Evolutionary conservation across 2,888 invertebrate species (phyloP).

Genomic region (Chymomyza caudatula): DNA sequence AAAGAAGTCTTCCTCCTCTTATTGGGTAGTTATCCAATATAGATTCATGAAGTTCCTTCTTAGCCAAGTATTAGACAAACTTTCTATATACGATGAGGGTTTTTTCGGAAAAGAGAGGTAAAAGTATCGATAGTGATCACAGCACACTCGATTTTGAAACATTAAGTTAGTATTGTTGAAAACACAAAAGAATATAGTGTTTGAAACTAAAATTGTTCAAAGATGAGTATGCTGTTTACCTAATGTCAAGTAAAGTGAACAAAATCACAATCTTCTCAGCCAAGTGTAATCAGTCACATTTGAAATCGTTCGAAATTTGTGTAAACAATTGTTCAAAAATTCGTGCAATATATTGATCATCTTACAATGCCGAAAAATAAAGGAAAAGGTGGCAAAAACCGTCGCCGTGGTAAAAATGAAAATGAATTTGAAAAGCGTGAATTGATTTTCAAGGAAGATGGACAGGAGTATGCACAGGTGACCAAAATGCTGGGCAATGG

Average conservation of each 20-base stretch:
- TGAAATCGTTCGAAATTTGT: background rate
- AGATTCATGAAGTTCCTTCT: no score
- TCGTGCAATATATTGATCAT: background rate
- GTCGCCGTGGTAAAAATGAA: slow-evolving; percentile 99
- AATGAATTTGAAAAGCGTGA: slow-evolving; percentile 99
- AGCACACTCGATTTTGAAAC: no score
- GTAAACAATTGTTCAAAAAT: background rate
- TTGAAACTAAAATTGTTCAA: no score
- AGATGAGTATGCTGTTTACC: no score
- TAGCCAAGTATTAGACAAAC: no score
- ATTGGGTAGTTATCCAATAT: no score
- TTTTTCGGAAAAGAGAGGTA: no score
- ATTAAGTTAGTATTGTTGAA: no score
- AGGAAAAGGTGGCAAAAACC: slow-evolving; percentile 99
- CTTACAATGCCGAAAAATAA: slow-evolving; percentile 81
- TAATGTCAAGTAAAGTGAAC: background rate
- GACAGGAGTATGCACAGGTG: slow-evolving; percentile 99
- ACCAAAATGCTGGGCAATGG: slow-evolving; percentile 99
- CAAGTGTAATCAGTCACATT: background rate
- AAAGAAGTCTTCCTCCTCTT: no score
- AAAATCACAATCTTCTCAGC: background rate
- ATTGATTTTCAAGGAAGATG: slow-evolving; percentile 99
- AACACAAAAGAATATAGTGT: no score
- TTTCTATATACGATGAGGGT: no score
- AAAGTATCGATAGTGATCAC: no score